Percentiles rank a stretch among this genome's conserved stretches.
Conservation (phyloP, 2,888 invertebrate species). For the Lepidocyrtinus sp. region DNA sequence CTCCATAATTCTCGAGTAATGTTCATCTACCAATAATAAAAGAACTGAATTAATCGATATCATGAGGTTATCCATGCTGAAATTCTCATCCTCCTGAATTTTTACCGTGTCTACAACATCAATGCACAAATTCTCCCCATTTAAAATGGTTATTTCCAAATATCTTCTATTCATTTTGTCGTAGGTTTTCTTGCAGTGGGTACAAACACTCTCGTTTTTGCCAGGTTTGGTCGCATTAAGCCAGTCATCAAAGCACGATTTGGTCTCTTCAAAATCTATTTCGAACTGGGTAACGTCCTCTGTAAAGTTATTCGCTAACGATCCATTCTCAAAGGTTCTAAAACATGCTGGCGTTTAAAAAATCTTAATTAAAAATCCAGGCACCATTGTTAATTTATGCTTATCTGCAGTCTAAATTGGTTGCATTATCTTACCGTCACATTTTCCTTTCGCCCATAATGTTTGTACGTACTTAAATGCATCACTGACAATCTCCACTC, state of each 20-base stretch:
- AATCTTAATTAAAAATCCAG: too few species aligned
- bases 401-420: too few species aligned
- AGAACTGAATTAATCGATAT: too few species aligned
- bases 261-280: constrained; percentile 59
- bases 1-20: constrained; percentile 79
- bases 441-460: constrained; percentile 75
- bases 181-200: constrained; percentile 76
- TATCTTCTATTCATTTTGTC: constrained; percentile 76
- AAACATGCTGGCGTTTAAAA: constrained; percentile 71
- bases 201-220: constrained; percentile 72
- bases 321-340: constrained; percentile 73
- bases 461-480: constrained; percentile 74
- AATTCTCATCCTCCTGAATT: too few species aligned
- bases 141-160: constrained; percentile 76
- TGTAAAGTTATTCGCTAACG: constrained; percentile 73
- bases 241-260: constrained; percentile 67
- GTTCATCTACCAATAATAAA: constrained; percentile 78
- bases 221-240: constrained; percentile 15
- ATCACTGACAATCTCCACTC: constrained; percentile 77
- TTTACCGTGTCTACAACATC: constrained; percentile 80
- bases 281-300: constrained; percentile 75
- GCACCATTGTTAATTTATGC: too few species aligned
- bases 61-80: too few species aligned
- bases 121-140: constrained; percentile 79
- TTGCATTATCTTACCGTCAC: constrained; percentile 75